Conservation (phyloP, 1,140 invertebrate genomes). For the Nylanderia fulva region DNA sequence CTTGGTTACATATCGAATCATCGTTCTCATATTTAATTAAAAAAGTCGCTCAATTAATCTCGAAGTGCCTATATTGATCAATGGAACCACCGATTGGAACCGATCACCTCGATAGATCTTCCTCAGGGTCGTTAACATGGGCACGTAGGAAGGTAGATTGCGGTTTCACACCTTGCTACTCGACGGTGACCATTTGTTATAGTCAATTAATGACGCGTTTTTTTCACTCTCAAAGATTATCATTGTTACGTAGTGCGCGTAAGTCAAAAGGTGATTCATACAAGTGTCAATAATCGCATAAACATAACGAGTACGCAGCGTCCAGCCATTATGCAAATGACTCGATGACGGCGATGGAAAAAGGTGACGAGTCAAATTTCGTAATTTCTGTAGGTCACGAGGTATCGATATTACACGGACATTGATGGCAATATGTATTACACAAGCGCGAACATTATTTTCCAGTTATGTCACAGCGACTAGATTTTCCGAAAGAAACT, state of each 20-base stretch:
- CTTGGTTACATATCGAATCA: neutral
- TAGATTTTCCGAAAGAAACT: neutral
- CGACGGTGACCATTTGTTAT: constrained; percentile 72
- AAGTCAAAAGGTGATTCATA: constrained; percentile 45
- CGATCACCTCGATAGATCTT: constrained; percentile 51
- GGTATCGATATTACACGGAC: neutral
- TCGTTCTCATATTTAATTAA: neutral
- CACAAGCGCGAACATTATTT: constrained; percentile 11
- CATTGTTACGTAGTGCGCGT: constrained; percentile 66
- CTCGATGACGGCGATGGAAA: constrained; percentile 20
- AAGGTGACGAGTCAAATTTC: constrained; percentile 23
- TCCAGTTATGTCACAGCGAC: constrained; percentile 24
- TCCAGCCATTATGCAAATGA: constrained; percentile 32
- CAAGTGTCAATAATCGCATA: constrained; percentile 19
- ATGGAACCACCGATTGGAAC: constrained; percentile 51
- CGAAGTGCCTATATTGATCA: constrained; percentile 39
- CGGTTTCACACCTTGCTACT: constrained; percentile 69
- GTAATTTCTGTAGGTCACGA: constrained; percentile 5
- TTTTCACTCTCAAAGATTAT: constrained; percentile 48
- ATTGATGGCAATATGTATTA: neutral
- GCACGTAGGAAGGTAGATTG: constrained; percentile 64
- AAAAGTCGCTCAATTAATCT: constrained; percentile 42
- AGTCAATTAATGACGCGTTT: constrained; percentile 71
- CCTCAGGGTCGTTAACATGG: constrained; percentile 64
- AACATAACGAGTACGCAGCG: neutral